These are phyloP conservation scores for Athene cunicularia DNA, from an alignment of 2,113 vertebrate genomes.

Conservation along the genomic window DNA sequence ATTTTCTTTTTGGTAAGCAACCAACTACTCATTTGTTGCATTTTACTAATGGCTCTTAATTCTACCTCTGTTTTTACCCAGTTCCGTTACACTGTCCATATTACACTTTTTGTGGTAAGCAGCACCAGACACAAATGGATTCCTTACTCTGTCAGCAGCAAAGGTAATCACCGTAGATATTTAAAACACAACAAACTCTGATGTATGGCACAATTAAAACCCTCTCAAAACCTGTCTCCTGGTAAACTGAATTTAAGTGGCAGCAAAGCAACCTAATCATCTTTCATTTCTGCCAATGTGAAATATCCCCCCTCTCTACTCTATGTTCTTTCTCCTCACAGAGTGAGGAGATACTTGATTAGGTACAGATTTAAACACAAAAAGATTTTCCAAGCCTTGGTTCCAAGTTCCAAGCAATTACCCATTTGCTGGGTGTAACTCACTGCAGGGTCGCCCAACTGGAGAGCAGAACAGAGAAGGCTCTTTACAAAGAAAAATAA, in stretches of 20 bases:
- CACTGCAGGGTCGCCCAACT: constrained; percentile 4
- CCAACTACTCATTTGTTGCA: not conserved
- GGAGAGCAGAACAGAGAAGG: constrained; percentile 18
- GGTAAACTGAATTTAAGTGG: not conserved
- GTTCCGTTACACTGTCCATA: not conserved
- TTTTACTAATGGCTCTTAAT: not conserved
- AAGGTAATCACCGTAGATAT: not conserved
- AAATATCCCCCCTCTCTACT: not conserved
- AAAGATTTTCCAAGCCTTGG: constrained; percentile 17
- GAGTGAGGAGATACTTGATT: constrained; percentile 32
- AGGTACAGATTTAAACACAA: constrained; percentile 55
- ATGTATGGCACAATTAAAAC: not conserved
- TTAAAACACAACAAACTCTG: not conserved
- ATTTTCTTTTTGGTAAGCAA: not conserved
- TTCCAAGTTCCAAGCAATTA: constrained; percentile 56
- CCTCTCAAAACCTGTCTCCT: not conserved
- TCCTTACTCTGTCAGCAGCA: not conserved
- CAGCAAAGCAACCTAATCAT: not conserved
- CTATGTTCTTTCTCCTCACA: not conserved
- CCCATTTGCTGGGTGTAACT: constrained; percentile 43
- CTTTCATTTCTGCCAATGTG: not conserved
- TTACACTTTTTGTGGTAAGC: not conserved
- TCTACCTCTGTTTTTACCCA: not conserved
- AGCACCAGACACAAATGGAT: not conserved
- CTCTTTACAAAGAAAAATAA: not conserved